These are phyloP conservation scores for Eristalinus sepulchralis DNA, from an alignment of 2,888 invertebrate species.

Conservation along the genomic window DNA sequence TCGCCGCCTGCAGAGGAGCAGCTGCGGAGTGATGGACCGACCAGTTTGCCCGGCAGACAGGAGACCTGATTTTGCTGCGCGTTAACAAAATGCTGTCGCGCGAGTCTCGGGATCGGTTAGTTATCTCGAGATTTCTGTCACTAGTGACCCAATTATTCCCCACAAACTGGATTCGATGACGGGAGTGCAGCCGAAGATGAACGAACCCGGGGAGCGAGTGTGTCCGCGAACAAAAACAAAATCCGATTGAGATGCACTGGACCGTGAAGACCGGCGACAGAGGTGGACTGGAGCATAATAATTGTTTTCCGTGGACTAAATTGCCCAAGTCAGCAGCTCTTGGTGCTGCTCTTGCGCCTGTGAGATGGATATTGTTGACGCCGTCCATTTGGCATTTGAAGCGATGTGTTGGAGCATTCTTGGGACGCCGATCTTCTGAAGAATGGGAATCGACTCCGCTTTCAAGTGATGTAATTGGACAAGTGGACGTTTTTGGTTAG, in stretches of 20 bases:
- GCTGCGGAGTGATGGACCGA: conserved; percentile 14
- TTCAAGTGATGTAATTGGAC: background rate
- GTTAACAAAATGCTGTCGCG: conserved; percentile 54
- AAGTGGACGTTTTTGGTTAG: too few relatives aligned
- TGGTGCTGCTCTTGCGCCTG: background rate
- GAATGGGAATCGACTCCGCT: background rate
- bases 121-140: conserved; percentile 56
- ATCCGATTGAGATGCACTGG: conserved; percentile 52
- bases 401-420: background rate
- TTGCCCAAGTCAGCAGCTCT: conserved; percentile 29
- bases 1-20: conserved; percentile 21
- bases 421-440: background rate
- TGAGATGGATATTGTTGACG: conserved; percentile 42
- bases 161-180: conserved; percentile 44
- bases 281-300: background rate
- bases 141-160: conserved; percentile 64
- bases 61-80: conserved; percentile 53
- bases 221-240: conserved; percentile 30
- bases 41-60: conserved; percentile 62
- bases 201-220: conserved; percentile 8
- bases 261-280: conserved; percentile 9
- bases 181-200: background rate
- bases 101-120: conserved; percentile 64
- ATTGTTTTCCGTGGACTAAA: conserved; percentile 42
- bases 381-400: conserved; percentile 4